phyloP scores from a whole-genome alignment of 1,140 invertebrate species.

The Fopius arisanus region DNA sequence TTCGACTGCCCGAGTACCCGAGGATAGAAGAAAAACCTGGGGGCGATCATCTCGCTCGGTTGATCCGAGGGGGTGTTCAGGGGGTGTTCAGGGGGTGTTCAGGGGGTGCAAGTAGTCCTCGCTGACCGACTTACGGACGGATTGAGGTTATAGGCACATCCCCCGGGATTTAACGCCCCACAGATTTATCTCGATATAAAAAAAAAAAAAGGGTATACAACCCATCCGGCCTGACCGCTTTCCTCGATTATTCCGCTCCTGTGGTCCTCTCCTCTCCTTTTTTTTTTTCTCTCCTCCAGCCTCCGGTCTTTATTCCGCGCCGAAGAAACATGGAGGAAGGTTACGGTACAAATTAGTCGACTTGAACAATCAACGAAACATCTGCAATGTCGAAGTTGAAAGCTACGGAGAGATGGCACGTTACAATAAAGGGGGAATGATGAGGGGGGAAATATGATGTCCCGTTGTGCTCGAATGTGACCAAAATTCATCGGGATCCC shows the following conservation, averaged over 20 bases:
- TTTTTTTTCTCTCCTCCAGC: background rate
- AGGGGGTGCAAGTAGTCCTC: conserved; percentile 22
- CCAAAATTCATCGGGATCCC: conserved; percentile 60
- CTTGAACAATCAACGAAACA: conserved; percentile 15
- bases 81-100: background rate
- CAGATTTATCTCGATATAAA: conserved; percentile 12
- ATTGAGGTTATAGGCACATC: conserved; percentile 37
- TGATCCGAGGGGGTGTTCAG: background rate
- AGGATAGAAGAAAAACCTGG: conserved; percentile 21
- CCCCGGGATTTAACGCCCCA: conserved; percentile 53
- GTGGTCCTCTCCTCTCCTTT: background rate
- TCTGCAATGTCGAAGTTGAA: conserved; percentile 3
- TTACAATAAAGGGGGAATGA: background rate
- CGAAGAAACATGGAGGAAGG: background rate
- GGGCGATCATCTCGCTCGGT: conserved; percentile 32
- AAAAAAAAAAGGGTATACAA: conserved; percentile 5
- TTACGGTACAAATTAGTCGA: conserved; percentile 19
- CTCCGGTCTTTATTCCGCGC: background rate
- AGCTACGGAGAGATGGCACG: conserved; percentile 21
- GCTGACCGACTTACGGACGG: conserved; percentile 48
- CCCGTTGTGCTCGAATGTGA: conserved; percentile 62
- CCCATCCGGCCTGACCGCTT: conserved; percentile 34
- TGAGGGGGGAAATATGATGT: conserved; percentile 44
- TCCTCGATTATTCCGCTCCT: conserved; percentile 19
- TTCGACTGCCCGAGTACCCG: background rate